Evolutionary conservation across 2,888 invertebrate genomes (phyloP), one percentile per base, ranked within the genome.

Genomic region (Andrena bicolor): DNA sequence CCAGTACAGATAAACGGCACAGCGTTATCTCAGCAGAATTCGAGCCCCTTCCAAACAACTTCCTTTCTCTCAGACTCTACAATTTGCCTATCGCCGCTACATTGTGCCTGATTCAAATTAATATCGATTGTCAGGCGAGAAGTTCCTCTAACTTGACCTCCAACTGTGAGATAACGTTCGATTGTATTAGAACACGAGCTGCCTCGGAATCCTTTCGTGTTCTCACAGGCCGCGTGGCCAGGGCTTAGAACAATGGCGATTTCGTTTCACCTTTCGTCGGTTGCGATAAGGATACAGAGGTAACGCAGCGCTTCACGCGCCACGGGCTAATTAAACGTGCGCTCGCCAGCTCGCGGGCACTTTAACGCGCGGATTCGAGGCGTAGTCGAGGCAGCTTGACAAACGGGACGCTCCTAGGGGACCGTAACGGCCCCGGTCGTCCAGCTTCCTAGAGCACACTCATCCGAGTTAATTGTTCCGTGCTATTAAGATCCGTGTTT

Each of bases 381-480:
- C 20, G 51, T 64, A n/a, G 69, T 35, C 35, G 56, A 56, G 41
- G 41, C 41, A 41, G 41, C 41, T 63, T 77, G 64, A 79, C 56
- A 35, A 63, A 80, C 53, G 49, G 23, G 49, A 73, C 5, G 74
- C 23, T 60, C 60, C 32, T 65, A 65, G 81, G 53, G 58, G 68
- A 73, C 65, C 68, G 41, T 82, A 64, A 65, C 70, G 64, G 60
- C 26, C 61, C 0, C 32, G 51, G 41, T 48, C 65, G 75, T 72
- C 76, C 83, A 82, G 69, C 72, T 35, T 82, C 83, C 51, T 64
- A 69, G 61, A 64, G 81, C 75, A 60, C 49, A 68, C 79, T 85
- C 85, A 76, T 82, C 72, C 80, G 68, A 77, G 77, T 89, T 88
- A 88, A 88, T 88, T 89, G 87, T 87, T 73, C 20, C 69, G 23